These are phyloP conservation scores for Erpornis zantholeuca DNA, from an alignment of 2,113 vertebrate species.

Conservation along the genomic window DNA sequence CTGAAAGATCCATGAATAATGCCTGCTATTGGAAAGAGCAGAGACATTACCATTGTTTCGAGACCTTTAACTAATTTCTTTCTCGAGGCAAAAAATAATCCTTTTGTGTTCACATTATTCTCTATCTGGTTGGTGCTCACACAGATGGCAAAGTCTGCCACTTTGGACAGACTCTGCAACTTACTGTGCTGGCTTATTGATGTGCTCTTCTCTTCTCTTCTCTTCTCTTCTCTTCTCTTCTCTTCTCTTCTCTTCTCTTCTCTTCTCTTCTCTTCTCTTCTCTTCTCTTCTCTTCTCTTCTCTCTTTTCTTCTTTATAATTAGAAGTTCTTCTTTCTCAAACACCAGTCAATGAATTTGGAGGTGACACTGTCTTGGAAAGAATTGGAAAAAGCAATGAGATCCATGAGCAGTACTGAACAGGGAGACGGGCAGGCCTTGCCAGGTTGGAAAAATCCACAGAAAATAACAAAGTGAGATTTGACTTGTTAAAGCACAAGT, in stretches of 20 bases:
- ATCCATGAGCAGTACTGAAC: neutral
- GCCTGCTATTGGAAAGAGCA: neutral
- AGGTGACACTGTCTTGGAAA: neutral
- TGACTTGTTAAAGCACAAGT: slow-evolving; percentile 51
- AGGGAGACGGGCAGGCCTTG: neutral
- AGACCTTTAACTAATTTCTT: neutral
- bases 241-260: fast-evolving
- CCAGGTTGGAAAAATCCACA: neutral
- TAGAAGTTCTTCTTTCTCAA: neutral
- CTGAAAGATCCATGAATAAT: slow-evolving; percentile 1
- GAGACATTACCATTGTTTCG: neutral
- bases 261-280: too few species aligned
- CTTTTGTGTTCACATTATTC: neutral
- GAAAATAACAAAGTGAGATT: slow-evolving; percentile 41
- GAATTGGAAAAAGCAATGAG: neutral
- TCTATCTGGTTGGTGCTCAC: neutral
- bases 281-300: fast-evolving
- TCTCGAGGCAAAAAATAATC: neutral
- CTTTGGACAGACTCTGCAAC: neutral
- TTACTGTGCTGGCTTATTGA: neutral
- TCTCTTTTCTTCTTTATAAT: neutral
- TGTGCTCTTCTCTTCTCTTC: neutral
- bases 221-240: too few species aligned
- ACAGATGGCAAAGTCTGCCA: neutral
- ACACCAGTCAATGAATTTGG: neutral